phyloP scores from a whole-genome alignment of 1,140 invertebrate genomes.

The Heliconius nattereri region DNA sequence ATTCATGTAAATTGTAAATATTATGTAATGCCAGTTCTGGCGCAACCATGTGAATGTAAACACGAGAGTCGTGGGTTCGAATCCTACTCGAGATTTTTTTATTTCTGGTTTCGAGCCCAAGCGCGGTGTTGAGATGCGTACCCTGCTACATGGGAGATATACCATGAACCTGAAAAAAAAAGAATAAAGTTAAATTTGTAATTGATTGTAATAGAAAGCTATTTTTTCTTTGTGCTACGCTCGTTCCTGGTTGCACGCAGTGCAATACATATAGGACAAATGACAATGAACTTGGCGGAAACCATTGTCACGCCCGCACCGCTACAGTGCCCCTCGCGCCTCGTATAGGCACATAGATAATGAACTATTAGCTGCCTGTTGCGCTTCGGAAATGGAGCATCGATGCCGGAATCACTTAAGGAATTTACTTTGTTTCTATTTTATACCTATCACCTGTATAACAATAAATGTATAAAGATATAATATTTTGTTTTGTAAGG shows the following conservation, averaged over 20 bases:
- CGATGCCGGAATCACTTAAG: slow-evolving; percentile 20
- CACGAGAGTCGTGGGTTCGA: too few relatives aligned
- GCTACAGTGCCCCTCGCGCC: slow-evolving; percentile 57
- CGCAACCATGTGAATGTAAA: too few relatives aligned
- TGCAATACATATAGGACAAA: slow-evolving; percentile 40
- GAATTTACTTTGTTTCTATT: slow-evolving; percentile 13
- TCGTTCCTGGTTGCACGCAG: slow-evolving; percentile 28
- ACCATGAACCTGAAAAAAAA: too few relatives aligned
- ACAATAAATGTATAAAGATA: background rate
- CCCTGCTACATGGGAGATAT: too few relatives aligned
- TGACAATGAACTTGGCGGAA: slow-evolving; percentile 79
- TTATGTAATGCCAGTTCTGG: background rate
- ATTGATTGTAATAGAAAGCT: background rate
- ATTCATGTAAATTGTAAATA: background rate
- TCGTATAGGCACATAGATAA: slow-evolving; percentile 35
- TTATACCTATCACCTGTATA: background rate
- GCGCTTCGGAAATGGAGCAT: slow-evolving; percentile 32
- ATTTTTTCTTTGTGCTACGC: slow-evolving; percentile 3
- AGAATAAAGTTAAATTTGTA: background rate
- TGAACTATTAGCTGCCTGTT: slow-evolving; percentile 39
- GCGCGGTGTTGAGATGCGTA: too few relatives aligned
- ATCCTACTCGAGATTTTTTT: too few relatives aligned
- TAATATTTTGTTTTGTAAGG: background rate
- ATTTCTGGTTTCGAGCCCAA: too few relatives aligned
- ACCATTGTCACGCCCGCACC: slow-evolving; percentile 72